These are phyloP conservation scores for Nasonia giraulti DNA, from an alignment of 1,140 invertebrate genomes.

Conservation along the genomic window DNA sequence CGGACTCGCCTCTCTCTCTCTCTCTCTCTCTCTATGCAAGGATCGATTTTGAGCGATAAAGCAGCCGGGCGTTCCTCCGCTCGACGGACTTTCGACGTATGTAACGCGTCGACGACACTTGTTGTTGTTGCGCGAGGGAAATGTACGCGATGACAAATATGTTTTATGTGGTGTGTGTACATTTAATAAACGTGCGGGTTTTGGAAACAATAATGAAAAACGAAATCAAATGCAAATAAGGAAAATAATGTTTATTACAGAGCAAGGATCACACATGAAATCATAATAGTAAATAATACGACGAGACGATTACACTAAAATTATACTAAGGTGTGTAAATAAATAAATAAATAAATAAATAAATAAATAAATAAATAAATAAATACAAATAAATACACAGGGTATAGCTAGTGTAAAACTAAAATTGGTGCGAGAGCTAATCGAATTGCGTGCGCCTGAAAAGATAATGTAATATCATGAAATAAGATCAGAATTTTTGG, in stretches of 20 bases:
- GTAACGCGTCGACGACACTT: not conserved
- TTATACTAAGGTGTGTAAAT: not conserved
- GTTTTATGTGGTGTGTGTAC: not conserved
- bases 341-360: not conserved
- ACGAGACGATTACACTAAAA: slow-evolving; percentile 18
- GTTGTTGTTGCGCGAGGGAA: not conserved
- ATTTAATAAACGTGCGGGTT: not conserved
- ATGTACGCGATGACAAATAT: too few relatives aligned
- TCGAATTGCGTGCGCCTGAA: not conserved
- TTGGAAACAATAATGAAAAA: slow-evolving; percentile 13
- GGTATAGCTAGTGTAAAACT: not conserved
- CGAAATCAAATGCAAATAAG: slow-evolving; percentile 37
- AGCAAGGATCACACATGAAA: slow-evolving; percentile 44
- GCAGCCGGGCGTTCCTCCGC: not conserved
- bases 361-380: not conserved
- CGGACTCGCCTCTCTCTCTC: not conserved
- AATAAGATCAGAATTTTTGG: not conserved
- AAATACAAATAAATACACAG: not conserved
- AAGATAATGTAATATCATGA: not conserved
- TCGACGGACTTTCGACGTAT: too few relatives aligned
- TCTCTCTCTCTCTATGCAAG: too few relatives aligned
- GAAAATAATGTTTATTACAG: slow-evolving; percentile 47
- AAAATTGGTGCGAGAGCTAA: not conserved
- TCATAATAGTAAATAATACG: slow-evolving; percentile 31
- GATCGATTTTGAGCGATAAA: not conserved